Percentiles rank a stretch among this genome's conserved stretches.
Evolutionary conservation across 1,140 invertebrate genomes (phyloP).

Genomic region (Phocides pigmalion): DNA sequence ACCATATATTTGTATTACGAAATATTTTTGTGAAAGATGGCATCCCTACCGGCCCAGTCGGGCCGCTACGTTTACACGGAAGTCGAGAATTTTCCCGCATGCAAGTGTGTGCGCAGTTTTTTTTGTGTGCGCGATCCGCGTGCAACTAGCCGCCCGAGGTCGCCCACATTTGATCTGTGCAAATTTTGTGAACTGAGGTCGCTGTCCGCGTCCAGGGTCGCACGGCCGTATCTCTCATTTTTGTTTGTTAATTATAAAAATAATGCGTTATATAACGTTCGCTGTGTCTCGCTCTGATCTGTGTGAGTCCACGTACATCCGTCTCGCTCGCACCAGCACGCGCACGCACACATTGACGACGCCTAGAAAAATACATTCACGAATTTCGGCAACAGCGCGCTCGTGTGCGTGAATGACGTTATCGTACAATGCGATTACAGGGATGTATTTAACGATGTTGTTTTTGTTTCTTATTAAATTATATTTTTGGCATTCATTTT

Average conservation of each 20-base stretch:
- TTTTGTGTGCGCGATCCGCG: slow-evolving; percentile 54
- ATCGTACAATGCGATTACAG: slow-evolving; percentile 80
- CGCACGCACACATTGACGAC: slow-evolving; percentile 60
- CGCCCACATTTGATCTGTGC: slow-evolving; percentile 82
- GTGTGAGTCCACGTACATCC: slow-evolving; percentile 34
- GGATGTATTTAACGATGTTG: slow-evolving; percentile 58
- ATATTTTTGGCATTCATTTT: not conserved
- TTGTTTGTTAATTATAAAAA: slow-evolving; percentile 84
- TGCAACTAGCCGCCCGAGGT: slow-evolving; percentile 78
- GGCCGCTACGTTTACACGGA: slow-evolving; percentile 50
- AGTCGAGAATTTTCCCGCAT: slow-evolving; percentile 70
- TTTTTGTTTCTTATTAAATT: slow-evolving; percentile 29
- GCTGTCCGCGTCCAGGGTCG: slow-evolving; percentile 73
- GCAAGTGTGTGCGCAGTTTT: slow-evolving; percentile 46
- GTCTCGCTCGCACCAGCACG: slow-evolving; percentile 50
- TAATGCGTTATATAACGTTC: slow-evolving; percentile 82
- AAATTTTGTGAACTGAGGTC: slow-evolving; percentile 78
- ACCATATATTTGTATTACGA: too few species aligned
- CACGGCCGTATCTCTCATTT: slow-evolving; percentile 78
- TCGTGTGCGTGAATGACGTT: slow-evolving; percentile 81
- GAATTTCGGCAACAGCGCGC: slow-evolving; percentile 71
- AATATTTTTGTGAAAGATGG: too few species aligned
- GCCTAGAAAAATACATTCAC: slow-evolving; percentile 79
- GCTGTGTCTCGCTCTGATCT: slow-evolving; percentile 45
- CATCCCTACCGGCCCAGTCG: too few species aligned